Evolutionary conservation across 92 coral and sea anemone genomes (phyloP), one percentile per base, ranked within the genome.

Genomic region (Heteractis magnifica): DNA sequence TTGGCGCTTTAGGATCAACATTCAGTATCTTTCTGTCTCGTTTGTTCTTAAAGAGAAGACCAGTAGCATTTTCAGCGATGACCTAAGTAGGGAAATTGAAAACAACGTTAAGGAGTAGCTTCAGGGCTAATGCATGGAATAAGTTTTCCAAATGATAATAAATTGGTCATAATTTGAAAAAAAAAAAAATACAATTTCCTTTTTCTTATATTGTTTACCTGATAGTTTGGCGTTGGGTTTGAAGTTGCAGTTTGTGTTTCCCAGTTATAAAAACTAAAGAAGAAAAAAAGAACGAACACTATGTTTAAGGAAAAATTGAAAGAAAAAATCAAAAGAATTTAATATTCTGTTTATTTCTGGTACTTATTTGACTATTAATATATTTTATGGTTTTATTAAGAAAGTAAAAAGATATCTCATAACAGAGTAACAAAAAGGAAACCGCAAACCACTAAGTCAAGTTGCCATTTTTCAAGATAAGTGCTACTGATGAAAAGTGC

Each of bases 171-270:
- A 51, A 41, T 72, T 72, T 72, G 49, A 26, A 0, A 14, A 76
- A 52, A 14, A 76, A 52, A 10, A 76, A 76, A 20, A 19, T 8
- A 10, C 12, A 18, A 5, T 48, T 34, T 0, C 44, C 44, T 34
- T 2, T 34, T 34, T 34, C 44, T 34, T 34, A 34, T 34, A 34
- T 34, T 15, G 16, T 23, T 50, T 77, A 93, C 97, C 92, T 96
- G 99, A 74, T 96, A 96, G 84, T 96, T 96, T 19, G 99, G 99
- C 8, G 99, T 96, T 3, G 99, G 98, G 79, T 96, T 96, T 11
- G 99, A 96, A 2, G 98, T 96, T 49, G 98, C 99, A 16, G 99
- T 94, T 76, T 96, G 99, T 18, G 99, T 96, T 56, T 96, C 99
- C 99, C 99, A 94, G 88, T 96, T 96, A 90, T 96, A 96, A 89